Base-by-base conservation (phyloP, 2,113 vertebrate genomes). In the Hydrolagus affinis region DNA sequence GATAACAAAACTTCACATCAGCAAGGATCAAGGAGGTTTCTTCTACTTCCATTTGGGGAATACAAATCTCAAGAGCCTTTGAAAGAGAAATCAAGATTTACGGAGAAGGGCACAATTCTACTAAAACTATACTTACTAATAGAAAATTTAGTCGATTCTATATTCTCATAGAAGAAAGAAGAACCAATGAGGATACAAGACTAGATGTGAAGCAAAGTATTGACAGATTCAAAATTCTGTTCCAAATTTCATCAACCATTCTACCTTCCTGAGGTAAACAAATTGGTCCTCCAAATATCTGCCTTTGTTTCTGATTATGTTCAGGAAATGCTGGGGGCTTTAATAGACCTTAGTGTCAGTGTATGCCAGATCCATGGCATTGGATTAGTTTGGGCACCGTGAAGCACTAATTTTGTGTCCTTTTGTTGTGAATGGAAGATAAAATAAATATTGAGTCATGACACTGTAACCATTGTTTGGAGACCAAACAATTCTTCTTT, bases 31-130 rank as follows among this genome's bases (percentile, higher is more conserved):
- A 19, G 21, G n/a, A 21, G 9, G 32, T 75, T 75, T 75, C 73
- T 11, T 75, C 73, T 21, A 75, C 2, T 19, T 75, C 56, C 73
- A 75, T 75, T 44, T 44, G 56, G 21, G 73, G 73, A 75, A 75
- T 30, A 57, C 73, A 75, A 17, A 75, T 57, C 73, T 75, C 73
- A 75, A 75, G 73, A n/a, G 73, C 73, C 73, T 75, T 75, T 19
- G 73, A 75, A 57, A 75, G 73, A 75, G 73, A 75, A 75, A 75
- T 30, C 72, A 74, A 32, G 32, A 44, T 56, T 75, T 75, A 75
- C 28, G 56, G 19, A 10, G 32, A 75, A 56, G n/a, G 44, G 44
- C 44, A 44, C 44, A 44, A 44, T 44, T 44, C 44, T 44, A 44
- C 44, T 44, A 44, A 44, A 44, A 44, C 44, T 44, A 44, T 44